These are phyloP conservation scores for Pedetes capensis DNA, from an alignment of 2,113 vertebrate genomes.

Conservation along the genomic window DNA sequence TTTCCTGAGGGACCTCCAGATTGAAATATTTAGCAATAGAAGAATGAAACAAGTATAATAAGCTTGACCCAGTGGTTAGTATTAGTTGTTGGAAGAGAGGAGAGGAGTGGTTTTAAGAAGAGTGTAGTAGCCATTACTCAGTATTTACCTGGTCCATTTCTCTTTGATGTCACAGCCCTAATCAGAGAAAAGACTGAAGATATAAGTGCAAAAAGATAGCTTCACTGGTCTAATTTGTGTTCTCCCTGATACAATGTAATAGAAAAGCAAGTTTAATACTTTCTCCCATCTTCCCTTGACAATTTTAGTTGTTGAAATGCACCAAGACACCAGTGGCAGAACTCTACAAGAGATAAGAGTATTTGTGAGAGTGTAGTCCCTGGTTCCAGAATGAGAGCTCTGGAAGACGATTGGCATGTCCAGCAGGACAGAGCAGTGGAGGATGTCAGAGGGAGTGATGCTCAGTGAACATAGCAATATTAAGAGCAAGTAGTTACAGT, in stretches of 20 bases:
- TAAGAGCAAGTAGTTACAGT: neutral
- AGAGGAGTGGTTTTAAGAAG: neutral
- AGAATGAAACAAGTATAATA: neutral
- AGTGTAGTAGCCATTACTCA: neutral
- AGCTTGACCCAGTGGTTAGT: neutral
- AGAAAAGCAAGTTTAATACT: neutral
- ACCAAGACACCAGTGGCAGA: neutral
- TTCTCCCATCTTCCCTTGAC: neutral
- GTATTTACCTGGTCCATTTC: neutral
- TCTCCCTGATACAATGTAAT: neutral
- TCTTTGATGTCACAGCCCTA: neutral
- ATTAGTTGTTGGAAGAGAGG: neutral
- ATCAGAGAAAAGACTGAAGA: neutral
- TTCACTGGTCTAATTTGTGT: neutral
- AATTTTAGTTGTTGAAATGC: neutral
- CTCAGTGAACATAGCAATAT: neutral
- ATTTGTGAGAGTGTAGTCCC: neutral
- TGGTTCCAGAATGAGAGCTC: neutral
- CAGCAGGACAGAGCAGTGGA: neutral
- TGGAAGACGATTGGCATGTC: neutral
- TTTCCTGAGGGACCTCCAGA: neutral
- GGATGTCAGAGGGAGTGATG: neutral
- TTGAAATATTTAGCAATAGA: neutral
- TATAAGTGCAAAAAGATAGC: neutral
- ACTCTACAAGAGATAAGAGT: neutral